Evolutionary conservation across 1,140 invertebrate species (phyloP).

Genomic region (Drosophila parvula): DNA sequence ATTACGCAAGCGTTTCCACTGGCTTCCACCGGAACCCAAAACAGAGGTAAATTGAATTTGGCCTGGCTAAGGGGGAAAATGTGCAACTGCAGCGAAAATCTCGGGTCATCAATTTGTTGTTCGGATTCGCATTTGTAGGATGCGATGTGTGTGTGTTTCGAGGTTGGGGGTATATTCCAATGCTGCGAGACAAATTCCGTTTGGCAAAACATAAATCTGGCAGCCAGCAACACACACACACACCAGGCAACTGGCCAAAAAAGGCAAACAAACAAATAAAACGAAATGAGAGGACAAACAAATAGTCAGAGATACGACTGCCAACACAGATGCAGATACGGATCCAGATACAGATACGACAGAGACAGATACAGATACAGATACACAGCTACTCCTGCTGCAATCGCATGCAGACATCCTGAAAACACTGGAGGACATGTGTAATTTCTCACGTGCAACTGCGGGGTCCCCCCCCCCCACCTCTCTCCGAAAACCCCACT

Average conservation of each 20-base stretch:
- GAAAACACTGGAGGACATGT: slow-evolving; percentile 73
- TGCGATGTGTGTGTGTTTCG: neutral
- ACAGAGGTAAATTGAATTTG: slow-evolving; percentile 59
- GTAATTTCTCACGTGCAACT: slow-evolving; percentile 77
- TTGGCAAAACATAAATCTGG: slow-evolving; percentile 69
- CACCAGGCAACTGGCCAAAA: slow-evolving; percentile 9
- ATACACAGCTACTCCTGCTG: slow-evolving; percentile 31
- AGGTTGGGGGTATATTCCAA: neutral
- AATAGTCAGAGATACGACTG: slow-evolving; percentile 43
- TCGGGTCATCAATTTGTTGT: slow-evolving; percentile 67
- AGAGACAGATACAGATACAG: slow-evolving; percentile 7
- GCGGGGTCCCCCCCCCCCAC: slow-evolving; percentile 19
- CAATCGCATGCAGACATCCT: slow-evolving; percentile 48
- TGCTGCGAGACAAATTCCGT: slow-evolving; percentile 57
- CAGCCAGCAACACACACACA: slow-evolving; percentile 19
- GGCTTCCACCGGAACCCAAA: neutral
- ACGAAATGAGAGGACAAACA: slow-evolving; percentile 50
- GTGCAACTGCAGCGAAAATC: slow-evolving; percentile 66
- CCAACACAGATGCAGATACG: slow-evolving; percentile 18
- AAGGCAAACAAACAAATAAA: slow-evolving; percentile 36
- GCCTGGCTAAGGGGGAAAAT: slow-evolving; percentile 22
- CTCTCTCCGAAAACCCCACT: neutral
- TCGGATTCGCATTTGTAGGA: slow-evolving; percentile 34
- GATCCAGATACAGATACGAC: slow-evolving; percentile 18
- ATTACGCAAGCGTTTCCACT: slow-evolving; percentile 57